phyloP scores from a whole-genome alignment of 2,113 vertebrate genomes.

The Brevimyrus niger region DNA sequence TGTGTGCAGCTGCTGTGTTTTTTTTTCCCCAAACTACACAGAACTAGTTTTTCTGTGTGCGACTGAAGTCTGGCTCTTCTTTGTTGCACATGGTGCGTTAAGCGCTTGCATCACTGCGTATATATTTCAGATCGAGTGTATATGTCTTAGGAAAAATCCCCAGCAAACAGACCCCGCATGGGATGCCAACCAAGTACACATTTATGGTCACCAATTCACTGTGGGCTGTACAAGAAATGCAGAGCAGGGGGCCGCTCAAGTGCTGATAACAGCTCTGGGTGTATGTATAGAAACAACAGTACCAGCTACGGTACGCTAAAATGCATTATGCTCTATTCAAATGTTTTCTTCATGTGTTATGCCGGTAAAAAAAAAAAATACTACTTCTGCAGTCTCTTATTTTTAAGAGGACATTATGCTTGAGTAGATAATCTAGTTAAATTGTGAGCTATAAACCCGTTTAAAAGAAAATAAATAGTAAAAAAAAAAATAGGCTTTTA shows the following conservation, averaged over 20 bases:
- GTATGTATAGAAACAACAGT: background rate
- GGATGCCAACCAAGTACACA: conserved; percentile 41
- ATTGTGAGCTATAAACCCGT: conserved; percentile 47
- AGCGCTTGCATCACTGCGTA: background rate
- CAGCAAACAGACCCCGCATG: conserved; percentile 27
- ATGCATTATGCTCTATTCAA: conserved; percentile 31
- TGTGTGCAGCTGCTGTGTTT: background rate
- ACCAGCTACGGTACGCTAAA: conserved; percentile 31
- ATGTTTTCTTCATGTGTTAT: conserved; percentile 33
- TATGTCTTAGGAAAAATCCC: conserved; percentile 46
- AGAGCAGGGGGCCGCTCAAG: background rate
- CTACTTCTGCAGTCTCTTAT: conserved; percentile 45
- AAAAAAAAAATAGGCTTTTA: conserved; percentile 21
- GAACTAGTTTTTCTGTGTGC: conserved; percentile 12
- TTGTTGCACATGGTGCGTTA: conserved; percentile 45
- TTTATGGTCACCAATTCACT: conserved; percentile 31
- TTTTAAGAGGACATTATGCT: conserved; percentile 24
- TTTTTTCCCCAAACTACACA: background rate
- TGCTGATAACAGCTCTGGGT: background rate
- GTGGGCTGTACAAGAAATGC: background rate
- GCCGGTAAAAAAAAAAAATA: conserved; percentile 23
- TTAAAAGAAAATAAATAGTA: background rate
- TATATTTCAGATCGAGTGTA: conserved; percentile 11
- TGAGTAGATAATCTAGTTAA: conserved; percentile 26
- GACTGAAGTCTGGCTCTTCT: conserved; percentile 31